Base-by-base conservation (phyloP, 2,113 vertebrate species). In the Grantiella picta region DNA sequence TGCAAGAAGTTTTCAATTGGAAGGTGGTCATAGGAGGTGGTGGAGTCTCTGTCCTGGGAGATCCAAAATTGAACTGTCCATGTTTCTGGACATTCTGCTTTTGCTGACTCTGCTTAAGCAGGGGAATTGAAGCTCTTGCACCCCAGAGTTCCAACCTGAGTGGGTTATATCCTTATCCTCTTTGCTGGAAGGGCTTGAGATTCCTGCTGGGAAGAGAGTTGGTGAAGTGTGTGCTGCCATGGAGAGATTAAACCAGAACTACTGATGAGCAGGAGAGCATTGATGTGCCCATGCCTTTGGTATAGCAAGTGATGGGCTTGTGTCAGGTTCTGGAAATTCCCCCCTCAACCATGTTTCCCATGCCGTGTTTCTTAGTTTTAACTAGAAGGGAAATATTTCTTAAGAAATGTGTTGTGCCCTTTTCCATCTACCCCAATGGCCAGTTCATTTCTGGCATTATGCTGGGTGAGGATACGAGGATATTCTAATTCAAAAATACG, bases 301-400 rank as follows among this genome's bases (percentile, higher is more conserved):
- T 49, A 12, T 10, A 20, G 33, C 23, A 19, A 10, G 33, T 27
- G 5, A 35, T 27, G 33, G 8, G 6, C 47, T 49, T 49, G 24
- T 12, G 44, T 35, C 24, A 35, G 27, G 23, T 27, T 49, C 17
- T 15, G 33, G 17, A 68, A 28, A 9, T 12, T 59, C 23, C 7
- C 8, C 16, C 9, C 15, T 38, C 38, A 11, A 38, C 38, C 8
- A 1, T 14, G 9, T 10, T 68, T 27, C 17, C 12, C 1, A 0
- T 27, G 17, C 17, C 9, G 15, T 6, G 42, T 42, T 42, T n/a
- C 44, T 27, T 35, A 8, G 44, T 47, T 27, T 11, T 27, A n/a
- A 14, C 64, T 20, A 5, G 9, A n/a, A 10, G 31, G 6, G 18
- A 28, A 3, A 15, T 28, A 49, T 28, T 49, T 36, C 4, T 12